phyloP scores from a whole-genome alignment of 2,797 vertebrate species.

The Aphelocoma californica region DNA sequence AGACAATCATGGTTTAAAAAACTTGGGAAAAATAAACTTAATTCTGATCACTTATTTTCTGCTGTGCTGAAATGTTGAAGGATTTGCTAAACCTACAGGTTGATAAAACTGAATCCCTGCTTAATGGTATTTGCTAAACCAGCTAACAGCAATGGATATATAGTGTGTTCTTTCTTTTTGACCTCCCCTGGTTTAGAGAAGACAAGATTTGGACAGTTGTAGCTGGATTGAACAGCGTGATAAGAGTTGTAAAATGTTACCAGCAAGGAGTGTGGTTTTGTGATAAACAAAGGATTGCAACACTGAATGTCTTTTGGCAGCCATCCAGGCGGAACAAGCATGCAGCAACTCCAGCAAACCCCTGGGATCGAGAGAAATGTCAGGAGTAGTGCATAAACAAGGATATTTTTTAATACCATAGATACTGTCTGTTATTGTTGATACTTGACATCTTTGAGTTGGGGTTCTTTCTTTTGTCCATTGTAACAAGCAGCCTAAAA shows the following conservation, averaged over 20 bases:
- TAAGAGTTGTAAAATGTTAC: conserved; percentile 39
- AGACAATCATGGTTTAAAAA: neutral
- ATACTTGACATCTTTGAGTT: neutral
- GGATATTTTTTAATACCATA: neutral
- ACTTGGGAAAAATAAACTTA: neutral
- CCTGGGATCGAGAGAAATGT: neutral
- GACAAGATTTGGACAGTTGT: conserved; percentile 4
- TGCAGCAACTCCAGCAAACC: neutral
- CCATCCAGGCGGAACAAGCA: neutral
- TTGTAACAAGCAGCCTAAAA: neutral
- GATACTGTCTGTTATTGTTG: neutral
- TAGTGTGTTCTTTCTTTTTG: neutral
- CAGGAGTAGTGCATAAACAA: neutral
- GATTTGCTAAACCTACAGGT: conserved; percentile 22
- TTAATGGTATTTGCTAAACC: conserved; percentile 3
- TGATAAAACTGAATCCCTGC: neutral
- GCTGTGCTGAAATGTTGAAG: conserved; percentile 4
- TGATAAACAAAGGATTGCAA: conserved; percentile 41
- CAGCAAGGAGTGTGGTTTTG: neutral
- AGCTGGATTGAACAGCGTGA: neutral
- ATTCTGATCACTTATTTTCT: neutral
- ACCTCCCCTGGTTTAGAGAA: neutral
- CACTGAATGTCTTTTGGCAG: neutral
- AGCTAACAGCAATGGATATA: neutral
- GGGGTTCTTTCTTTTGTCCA: neutral